These are phyloP conservation scores for Brenthis ino DNA, from an alignment of 2,888 invertebrate species.

Conservation along the genomic window DNA sequence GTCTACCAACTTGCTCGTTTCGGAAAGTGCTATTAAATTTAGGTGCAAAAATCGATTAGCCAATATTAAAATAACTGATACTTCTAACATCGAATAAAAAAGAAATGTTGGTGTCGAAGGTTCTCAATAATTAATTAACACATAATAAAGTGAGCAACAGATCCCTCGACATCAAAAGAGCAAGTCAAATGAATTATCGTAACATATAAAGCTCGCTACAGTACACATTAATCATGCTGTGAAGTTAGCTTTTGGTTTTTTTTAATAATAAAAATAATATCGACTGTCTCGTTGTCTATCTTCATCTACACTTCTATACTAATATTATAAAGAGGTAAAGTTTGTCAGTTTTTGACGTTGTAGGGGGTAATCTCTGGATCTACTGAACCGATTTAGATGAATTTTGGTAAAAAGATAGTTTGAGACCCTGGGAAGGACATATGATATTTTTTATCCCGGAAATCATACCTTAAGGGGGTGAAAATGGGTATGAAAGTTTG, in stretches of 20 bases:
- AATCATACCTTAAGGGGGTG: too few relatives aligned
- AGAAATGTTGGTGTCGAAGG: conserved; percentile 60
- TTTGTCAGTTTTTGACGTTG: too few relatives aligned
- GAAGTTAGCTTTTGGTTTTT: conserved; percentile 59
- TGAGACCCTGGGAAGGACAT: too few relatives aligned
- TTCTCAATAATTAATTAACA: conserved; percentile 59
- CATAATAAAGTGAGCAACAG: conserved; percentile 40
- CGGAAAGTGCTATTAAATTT: conserved; percentile 25
- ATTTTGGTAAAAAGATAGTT: too few relatives aligned
- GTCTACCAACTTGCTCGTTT: conserved; percentile 39
- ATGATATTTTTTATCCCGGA: too few relatives aligned
- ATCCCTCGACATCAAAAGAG: conserved; percentile 72
- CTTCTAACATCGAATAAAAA: conserved; percentile 23
- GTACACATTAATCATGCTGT: conserved; percentile 36
- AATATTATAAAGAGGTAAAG: too few relatives aligned
- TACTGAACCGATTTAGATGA: too few relatives aligned
- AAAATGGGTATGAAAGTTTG: too few relatives aligned
- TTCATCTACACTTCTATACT: too few relatives aligned
- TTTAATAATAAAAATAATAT: conserved; percentile 1
- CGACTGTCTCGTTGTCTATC: neutral
- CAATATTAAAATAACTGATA: conserved; percentile 29
- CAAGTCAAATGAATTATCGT: conserved; percentile 81
- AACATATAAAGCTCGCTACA: conserved; percentile 52
- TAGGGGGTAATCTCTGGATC: too few relatives aligned
- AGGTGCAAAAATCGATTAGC: conserved; percentile 29